Conservation (phyloP, 2,113 vertebrate species). For the Neogobius melanostomus region DNA sequence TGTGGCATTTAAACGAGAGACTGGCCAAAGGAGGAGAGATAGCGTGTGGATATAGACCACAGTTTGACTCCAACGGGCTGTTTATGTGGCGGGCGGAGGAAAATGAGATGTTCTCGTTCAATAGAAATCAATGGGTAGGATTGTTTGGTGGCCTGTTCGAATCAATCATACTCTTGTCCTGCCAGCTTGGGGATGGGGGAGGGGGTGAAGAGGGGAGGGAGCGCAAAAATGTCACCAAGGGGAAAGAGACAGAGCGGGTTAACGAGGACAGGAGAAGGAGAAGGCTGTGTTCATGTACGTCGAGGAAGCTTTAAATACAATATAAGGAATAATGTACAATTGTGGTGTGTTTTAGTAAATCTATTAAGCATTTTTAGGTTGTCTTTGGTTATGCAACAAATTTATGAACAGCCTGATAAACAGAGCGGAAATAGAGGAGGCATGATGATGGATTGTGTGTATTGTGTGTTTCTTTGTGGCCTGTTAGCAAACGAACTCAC, state of each 20-base stretch:
- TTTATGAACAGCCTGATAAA: too few species aligned
- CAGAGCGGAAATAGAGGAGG: too few species aligned
- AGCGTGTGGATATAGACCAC: slow-evolving; percentile 2
- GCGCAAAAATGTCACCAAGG: slow-evolving; percentile 48
- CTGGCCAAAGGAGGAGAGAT: slow-evolving; percentile 36
- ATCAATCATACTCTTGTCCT: slow-evolving; percentile 77
- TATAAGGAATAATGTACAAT: neutral
- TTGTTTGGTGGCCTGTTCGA: slow-evolving; percentile 67
- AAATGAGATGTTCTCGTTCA: slow-evolving; percentile 55
- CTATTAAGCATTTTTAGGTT: too few species aligned
- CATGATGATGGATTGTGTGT: too few species aligned
- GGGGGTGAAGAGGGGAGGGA: slow-evolving; percentile 49
- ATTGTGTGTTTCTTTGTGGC: too few species aligned
- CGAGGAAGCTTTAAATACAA: slow-evolving; percentile 20
- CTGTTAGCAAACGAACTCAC: too few species aligned
- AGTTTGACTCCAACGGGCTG: slow-evolving; percentile 19
- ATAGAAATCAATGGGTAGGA: slow-evolving; percentile 70
- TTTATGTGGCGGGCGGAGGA: slow-evolving; percentile 42
- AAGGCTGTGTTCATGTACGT: slow-evolving; percentile 12
- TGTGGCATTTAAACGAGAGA: slow-evolving; percentile 2
- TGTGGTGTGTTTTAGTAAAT: too few species aligned
- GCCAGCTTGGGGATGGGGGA: slow-evolving; percentile 33
- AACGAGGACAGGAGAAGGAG: slow-evolving; percentile 25
- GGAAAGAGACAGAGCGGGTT: slow-evolving; percentile 38
- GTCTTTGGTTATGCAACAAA: too few species aligned